Percentiles rank a stretch among this genome's conserved stretches.
Conservation (phyloP, 2,888 invertebrate species). For the Tuberolachnus salignus region DNA sequence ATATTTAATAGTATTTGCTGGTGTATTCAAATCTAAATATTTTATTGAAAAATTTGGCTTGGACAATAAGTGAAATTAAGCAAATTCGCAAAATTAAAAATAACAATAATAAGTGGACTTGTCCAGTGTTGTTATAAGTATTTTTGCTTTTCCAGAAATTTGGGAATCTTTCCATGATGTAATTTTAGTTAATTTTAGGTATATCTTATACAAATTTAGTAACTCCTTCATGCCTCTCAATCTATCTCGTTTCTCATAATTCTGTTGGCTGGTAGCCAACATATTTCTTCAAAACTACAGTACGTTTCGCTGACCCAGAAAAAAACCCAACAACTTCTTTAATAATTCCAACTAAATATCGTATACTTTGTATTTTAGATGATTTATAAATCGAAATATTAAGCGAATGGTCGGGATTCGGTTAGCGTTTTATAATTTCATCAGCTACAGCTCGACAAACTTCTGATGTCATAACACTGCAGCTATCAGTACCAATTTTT, state of each 20-base stretch:
- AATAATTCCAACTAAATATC: conserved; percentile 23
- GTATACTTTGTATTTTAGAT: too few species aligned
- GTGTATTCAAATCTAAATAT: too few species aligned
- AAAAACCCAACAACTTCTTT: conserved; percentile 26
- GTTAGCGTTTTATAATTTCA: too few species aligned
- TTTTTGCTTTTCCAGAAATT: conserved; percentile 49
- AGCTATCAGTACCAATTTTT: too few species aligned
- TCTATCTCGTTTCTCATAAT: conserved; percentile 59
- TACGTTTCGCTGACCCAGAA: not conserved
- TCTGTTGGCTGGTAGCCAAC: conserved; percentile 56
- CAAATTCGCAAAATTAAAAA: too few species aligned
- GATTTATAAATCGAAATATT: too few species aligned
- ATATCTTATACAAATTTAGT: conserved; percentile 49
- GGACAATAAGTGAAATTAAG: too few species aligned
- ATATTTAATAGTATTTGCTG: too few species aligned
- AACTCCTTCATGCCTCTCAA: conserved; percentile 58
- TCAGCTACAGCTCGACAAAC: too few species aligned
- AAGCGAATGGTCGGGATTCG: too few species aligned
- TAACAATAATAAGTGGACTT: conserved; percentile 20
- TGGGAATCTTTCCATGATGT: conserved; percentile 24
- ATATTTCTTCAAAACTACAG: conserved; percentile 28
- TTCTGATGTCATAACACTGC: too few species aligned
- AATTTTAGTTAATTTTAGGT: conserved; percentile 30
- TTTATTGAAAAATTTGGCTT: too few species aligned
- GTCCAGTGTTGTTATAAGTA: not conserved